These are phyloP conservation scores for Exocentrus adspersus DNA, from an alignment of 2,888 invertebrate genomes.

Conservation along the genomic window DNA sequence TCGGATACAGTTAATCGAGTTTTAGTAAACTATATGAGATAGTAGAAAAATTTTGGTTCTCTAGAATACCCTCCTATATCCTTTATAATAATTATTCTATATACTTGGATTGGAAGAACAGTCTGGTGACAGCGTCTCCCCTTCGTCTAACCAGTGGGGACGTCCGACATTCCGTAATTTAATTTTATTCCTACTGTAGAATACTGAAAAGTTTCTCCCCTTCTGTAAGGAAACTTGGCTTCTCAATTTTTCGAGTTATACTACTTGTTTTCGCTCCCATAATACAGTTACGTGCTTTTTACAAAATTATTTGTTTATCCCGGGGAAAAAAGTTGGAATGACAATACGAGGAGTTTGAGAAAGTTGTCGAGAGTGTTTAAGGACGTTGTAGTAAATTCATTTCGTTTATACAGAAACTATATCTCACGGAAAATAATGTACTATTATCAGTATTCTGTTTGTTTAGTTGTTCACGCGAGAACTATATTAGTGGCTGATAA, in stretches of 20 bases:
- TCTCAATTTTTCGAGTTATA: constrained; percentile 4
- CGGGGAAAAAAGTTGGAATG: not conserved
- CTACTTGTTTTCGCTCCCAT: constrained; percentile 11
- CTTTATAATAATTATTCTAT: no score
- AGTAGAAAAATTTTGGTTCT: no score
- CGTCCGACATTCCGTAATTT: not conserved
- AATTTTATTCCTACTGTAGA: not conserved
- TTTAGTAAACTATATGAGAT: no score
- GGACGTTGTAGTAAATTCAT: not conserved
- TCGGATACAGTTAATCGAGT: no score
- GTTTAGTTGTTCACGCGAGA: no score
- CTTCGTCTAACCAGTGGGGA: not conserved
- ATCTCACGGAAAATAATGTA: not conserved
- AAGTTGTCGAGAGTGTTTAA: constrained; percentile 1
- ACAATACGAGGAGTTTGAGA: not conserved
- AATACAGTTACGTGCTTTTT: constrained; percentile 6
- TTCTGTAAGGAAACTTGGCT: not conserved
- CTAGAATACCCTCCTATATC: no score
- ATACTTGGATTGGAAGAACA: no score
- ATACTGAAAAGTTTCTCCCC: constrained; percentile 2
- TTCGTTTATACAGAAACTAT: not conserved
- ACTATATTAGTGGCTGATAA: no score
- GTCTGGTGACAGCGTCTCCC: no score
- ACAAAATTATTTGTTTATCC: constrained; percentile 11
- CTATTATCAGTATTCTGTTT: no score